A percentile compares a stretch with the other conserved stretches of the same genome.
Conservation (phyloP, 2,113 vertebrate genomes). For the Vidua macroura region DNA sequence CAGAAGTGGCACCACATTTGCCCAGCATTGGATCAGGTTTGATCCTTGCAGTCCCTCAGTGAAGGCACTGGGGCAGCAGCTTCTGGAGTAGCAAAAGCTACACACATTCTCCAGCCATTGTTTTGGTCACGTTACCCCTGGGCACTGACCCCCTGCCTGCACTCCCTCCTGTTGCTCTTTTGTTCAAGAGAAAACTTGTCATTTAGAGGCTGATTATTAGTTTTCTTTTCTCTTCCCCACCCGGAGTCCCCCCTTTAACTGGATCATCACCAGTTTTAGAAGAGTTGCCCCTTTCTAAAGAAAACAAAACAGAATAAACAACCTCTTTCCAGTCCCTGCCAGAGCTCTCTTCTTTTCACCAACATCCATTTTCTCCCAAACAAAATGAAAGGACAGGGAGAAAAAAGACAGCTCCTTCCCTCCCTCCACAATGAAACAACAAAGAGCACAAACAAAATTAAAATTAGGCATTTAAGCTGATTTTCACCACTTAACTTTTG, state of each 20-base stretch:
- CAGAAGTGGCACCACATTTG: background rate
- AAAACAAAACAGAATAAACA: constrained; percentile 71
- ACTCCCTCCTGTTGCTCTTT: constrained; percentile 65
- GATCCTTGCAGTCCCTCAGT: background rate
- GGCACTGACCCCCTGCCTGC: constrained; percentile 13
- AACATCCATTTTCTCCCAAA: constrained; percentile 42
- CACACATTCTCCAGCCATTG: constrained; percentile 37
- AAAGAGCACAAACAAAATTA: constrained; percentile 64
- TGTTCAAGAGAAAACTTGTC: constrained; percentile 58
- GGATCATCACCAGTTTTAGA: constrained; percentile 59
- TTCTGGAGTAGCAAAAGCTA: constrained; percentile 33
- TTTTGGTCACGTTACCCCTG: constrained; percentile 45
- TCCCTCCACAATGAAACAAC: constrained; percentile 40
- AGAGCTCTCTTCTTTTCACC: constrained; percentile 45
- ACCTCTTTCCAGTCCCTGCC: constrained; percentile 29
- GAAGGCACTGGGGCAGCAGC: constrained; percentile 13
- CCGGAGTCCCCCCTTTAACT: constrained; percentile 49
- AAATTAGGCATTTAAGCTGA: constrained; percentile 66
- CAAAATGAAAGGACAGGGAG: background rate
- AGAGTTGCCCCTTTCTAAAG: constrained; percentile 59
- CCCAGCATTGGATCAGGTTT: background rate
- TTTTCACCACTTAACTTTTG: constrained; percentile 67
- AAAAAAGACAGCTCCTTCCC: constrained; percentile 48
- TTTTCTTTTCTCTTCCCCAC: constrained; percentile 55
- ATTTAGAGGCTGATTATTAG: constrained; percentile 68